Evolutionary conservation across 1,140 invertebrate species (phyloP).

Genomic region (Conopomorpha cramerella): DNA sequence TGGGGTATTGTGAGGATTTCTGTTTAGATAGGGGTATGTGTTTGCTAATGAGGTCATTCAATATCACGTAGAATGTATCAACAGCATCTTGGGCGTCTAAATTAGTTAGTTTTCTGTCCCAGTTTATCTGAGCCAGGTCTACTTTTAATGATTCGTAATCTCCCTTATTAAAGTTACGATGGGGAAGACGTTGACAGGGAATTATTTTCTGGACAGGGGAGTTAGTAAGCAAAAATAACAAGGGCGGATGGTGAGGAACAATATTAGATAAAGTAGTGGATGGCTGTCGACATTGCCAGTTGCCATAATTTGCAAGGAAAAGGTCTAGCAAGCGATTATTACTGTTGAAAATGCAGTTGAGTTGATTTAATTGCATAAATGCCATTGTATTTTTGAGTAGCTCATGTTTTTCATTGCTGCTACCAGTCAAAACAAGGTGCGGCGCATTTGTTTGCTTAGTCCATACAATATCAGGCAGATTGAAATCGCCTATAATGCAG

Average conservation of each 20-base stretch:
- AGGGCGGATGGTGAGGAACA: not conserved
- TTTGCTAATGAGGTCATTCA: constrained; percentile 1
- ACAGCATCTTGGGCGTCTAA: not conserved
- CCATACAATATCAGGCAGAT: no score
- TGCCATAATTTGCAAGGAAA: not conserved
- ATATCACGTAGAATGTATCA: not conserved
- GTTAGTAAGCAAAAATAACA: not conserved
- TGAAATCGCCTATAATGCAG: no score
- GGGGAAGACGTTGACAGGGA: not conserved
- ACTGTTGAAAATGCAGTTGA: no score
- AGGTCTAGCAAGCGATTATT: not conserved
- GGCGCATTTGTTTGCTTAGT: no score
- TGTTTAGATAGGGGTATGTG: not conserved
- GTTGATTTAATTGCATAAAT: no score
- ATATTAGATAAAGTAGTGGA: not conserved
- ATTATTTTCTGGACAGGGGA: not conserved
- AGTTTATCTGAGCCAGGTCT: not conserved
- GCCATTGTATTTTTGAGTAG: no score
- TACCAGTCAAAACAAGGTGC: no score
- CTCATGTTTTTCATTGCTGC: no score
- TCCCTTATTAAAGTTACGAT: not conserved
- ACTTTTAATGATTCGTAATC: not conserved
- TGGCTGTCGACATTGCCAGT: not conserved
- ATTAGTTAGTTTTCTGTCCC: not conserved
- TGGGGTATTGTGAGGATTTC: not conserved